phyloP scores from a whole-genome alignment of 2,888 invertebrate genomes.

The Cephus pulcher region DNA sequence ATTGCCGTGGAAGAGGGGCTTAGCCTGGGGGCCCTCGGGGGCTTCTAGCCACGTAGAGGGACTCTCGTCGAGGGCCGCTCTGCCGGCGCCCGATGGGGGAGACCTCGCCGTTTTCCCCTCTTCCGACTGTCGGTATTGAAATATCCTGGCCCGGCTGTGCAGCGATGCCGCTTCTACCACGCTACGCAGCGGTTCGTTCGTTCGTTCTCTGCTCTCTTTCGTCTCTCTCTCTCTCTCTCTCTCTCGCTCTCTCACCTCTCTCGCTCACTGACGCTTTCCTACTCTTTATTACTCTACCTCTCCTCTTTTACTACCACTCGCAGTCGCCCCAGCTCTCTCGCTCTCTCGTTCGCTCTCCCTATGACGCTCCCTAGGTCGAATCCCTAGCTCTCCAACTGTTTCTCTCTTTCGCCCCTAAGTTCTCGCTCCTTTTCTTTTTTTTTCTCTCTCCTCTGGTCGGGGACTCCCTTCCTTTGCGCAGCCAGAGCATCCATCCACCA shows the following conservation, averaged over 20 bases:
- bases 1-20: conserved; percentile 15
- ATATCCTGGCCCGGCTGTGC: conserved; percentile 56
- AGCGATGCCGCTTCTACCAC: conserved; percentile 54
- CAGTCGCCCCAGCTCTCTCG: conserved; percentile 21
- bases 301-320: conserved; percentile 7
- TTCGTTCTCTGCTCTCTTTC: conserved; percentile 10
- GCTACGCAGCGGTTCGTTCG: conserved; percentile 29
- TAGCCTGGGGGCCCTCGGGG: conserved; percentile 21
- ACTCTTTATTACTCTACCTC: too few relatives aligned
- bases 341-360: conserved; percentile 1
- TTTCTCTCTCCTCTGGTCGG: conserved; percentile 19
- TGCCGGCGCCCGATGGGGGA: conserved; percentile 10
- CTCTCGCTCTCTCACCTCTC: conserved; percentile 1
- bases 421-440: conserved; percentile 19
- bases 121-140: conserved; percentile 46
- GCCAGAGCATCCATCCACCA: conserved; percentile 14
- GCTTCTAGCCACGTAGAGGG: conserved; percentile 3
- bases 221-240: conserved; percentile 17
- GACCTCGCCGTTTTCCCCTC: conserved; percentile 31
- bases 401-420: conserved; percentile 10
- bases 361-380: conserved; percentile 6
- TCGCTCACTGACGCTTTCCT: too few relatives aligned
- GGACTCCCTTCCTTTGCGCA: conserved; percentile 14
- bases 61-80: too few relatives aligned
- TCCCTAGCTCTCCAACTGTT: conserved; percentile 21